Evolutionary conservation across 2,888 invertebrate species (phyloP), one percentile per base, ranked within the genome.

Genomic region (Campopleginae sp.): DNA sequence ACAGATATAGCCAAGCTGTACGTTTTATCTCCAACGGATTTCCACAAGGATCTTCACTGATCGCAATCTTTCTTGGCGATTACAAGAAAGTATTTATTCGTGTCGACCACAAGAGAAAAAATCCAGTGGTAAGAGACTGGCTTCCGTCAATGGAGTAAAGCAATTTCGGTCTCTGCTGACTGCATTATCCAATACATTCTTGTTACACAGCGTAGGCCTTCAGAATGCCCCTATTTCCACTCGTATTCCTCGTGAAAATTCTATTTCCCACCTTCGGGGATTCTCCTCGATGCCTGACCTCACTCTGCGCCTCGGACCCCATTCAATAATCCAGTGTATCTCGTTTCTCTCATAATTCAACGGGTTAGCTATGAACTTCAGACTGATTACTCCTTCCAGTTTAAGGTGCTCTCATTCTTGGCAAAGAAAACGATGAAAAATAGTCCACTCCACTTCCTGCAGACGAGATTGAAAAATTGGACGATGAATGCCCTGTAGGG

Each of bases 31-130:
- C 46, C 44, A 12, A 10, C 65, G 46, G n/a, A 27, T 38, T 27
- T 44, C 63, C 48, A 61, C 70, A 14, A 65, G 54, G 42, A 17
- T 46, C 27, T 61, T 42, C 58, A n/a, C 54, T 63, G 33, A 80
- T 74, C 33, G 63, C 66, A 84, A 80, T 84, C 66, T 80, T 14
- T 12, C 70, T 31, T 19, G 51, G 54, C 19, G 66, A 71, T 84
- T 74, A 78, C 81, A 63, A 54, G 27, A 54, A 70, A 65, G 38
- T 82, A 70, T 84, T 84, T 74, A 85, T 79, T 82, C 75, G n/a
- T 48, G 6, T 54, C 42, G 12, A 6, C 44, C 63, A 46, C 19
- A 33, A 75, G 23, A 14, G 14, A 65, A 70, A 71, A 82, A 63
- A 31, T 3, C 27, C 7, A 27, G 12, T 46, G 58, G 14, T 46